Evolutionary conservation across 2,797 vertebrate species (phyloP).

Genomic region (Capromys pilorides): DNA sequence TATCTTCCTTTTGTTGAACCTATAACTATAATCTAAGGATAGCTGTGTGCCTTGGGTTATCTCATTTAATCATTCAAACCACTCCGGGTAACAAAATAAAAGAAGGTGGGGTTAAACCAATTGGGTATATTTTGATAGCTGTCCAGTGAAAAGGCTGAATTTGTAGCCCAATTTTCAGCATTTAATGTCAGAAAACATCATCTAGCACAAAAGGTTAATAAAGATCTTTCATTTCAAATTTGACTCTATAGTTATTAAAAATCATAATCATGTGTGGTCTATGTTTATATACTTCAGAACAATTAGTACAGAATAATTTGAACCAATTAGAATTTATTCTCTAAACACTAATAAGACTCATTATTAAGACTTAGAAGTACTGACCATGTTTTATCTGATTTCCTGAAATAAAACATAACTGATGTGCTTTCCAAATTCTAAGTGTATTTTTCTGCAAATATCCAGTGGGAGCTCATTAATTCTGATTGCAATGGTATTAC

Average conservation of each 20-base stretch:
- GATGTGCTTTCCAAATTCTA: neutral
- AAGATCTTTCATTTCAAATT: neutral
- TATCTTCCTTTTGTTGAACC: neutral
- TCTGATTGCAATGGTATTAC: neutral
- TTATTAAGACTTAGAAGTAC: neutral
- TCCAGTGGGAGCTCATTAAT: neutral
- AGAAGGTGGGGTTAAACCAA: neutral
- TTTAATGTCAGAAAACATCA: neutral
- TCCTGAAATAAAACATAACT: neutral
- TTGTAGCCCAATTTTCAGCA: neutral
- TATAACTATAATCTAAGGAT: neutral
- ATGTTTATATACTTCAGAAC: neutral
- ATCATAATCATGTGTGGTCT: neutral
- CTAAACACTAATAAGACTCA: neutral
- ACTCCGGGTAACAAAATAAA: neutral
- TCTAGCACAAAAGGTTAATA: neutral
- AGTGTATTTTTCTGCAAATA: neutral
- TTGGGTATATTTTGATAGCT: neutral
- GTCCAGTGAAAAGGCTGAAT: neutral
- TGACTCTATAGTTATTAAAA: neutral
- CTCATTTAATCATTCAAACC: neutral
- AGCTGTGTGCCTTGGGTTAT: neutral
- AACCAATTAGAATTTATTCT: neutral
- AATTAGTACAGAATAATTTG: neutral
- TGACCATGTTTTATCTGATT: neutral